Conservation (phyloP, 2,888 invertebrate species). For the Linnaemya tessellans region DNA sequence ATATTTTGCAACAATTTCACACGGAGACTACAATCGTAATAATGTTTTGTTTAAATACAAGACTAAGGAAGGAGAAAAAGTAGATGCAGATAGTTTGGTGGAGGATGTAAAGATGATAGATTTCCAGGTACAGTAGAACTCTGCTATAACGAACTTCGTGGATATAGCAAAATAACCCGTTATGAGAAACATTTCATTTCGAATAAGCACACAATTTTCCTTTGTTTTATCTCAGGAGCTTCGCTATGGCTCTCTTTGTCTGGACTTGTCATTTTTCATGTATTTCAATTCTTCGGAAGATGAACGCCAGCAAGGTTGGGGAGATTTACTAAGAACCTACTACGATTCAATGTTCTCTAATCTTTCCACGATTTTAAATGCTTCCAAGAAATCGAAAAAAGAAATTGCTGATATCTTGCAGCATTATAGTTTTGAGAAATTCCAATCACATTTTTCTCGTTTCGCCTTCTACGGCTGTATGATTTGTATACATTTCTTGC, state of each 20-base stretch:
- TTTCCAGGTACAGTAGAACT: slow-evolving; percentile 77
- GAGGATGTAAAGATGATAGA: slow-evolving; percentile 80
- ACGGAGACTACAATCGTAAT: slow-evolving; percentile 83
- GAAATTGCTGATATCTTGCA: slow-evolving; percentile 48
- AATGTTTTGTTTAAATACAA: slow-evolving; percentile 81
- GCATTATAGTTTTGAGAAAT: slow-evolving; percentile 77
- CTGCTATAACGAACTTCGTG: not conserved
- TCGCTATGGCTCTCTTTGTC: slow-evolving; percentile 79
- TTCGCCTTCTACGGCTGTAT: slow-evolving; percentile 81
- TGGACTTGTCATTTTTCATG: slow-evolving; percentile 81
- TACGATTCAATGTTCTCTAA: slow-evolving; percentile 76
- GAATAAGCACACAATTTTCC: too few relatives aligned
- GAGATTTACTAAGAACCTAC: slow-evolving; percentile 77
- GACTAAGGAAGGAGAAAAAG: slow-evolving; percentile 9
- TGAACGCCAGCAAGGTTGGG: slow-evolving; percentile 76
- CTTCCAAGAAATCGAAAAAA: slow-evolving; percentile 48
- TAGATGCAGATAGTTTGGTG: slow-evolving; percentile 62
- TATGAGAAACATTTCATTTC: too few relatives aligned
- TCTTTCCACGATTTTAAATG: slow-evolving; percentile 76
- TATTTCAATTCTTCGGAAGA: slow-evolving; percentile 79
- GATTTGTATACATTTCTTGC: slow-evolving; percentile 81
- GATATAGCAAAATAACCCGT: too few relatives aligned
- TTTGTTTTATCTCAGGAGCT: slow-evolving; percentile 75
- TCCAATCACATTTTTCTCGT: slow-evolving; percentile 79
- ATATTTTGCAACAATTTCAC: slow-evolving; percentile 79